Percentiles rank a stretch among this genome's conserved stretches.
These are phyloP conservation scores for Festucalex cinctus DNA, from an alignment of 2,113 vertebrate species.

Conservation along the genomic window DNA sequence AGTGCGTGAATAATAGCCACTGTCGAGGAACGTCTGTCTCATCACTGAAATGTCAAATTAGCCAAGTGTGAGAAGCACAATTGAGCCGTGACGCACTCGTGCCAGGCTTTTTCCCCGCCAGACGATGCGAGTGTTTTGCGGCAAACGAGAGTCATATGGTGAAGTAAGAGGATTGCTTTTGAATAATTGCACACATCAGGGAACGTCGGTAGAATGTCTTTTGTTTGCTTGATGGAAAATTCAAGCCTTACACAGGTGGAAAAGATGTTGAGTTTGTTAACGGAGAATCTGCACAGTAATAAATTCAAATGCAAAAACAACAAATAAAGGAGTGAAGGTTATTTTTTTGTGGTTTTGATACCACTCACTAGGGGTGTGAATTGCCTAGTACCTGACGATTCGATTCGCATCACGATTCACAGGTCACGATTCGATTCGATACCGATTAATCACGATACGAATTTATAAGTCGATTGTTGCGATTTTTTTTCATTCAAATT, in stretches of 20 bases:
- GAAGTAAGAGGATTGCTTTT: constrained; percentile 29
- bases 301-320: not conserved
- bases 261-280: constrained; percentile 11
- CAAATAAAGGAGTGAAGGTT: not conserved
- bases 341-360: not conserved
- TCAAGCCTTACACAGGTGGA: constrained; percentile 16
- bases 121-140: constrained; percentile 1
- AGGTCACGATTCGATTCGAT: too few species aligned
- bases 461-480: too few species aligned
- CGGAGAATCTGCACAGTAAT: not conserved
- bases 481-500: too few species aligned
- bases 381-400: too few species aligned
- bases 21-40: not conserved
- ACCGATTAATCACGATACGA: too few species aligned
- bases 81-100: not conserved
- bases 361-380: not conserved
- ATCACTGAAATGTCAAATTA: constrained; percentile 1
- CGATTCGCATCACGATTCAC: too few species aligned
- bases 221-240: constrained; percentile 18
- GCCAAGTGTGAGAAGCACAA: constrained; percentile 5
- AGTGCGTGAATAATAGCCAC: not conserved
- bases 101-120: not conserved
- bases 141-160: constrained; percentile 16
- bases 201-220: constrained; percentile 21
- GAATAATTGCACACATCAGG: constrained; percentile 3